Conservation (phyloP, 2,113 vertebrate genomes). For the Vulpes lagopus region DNA sequence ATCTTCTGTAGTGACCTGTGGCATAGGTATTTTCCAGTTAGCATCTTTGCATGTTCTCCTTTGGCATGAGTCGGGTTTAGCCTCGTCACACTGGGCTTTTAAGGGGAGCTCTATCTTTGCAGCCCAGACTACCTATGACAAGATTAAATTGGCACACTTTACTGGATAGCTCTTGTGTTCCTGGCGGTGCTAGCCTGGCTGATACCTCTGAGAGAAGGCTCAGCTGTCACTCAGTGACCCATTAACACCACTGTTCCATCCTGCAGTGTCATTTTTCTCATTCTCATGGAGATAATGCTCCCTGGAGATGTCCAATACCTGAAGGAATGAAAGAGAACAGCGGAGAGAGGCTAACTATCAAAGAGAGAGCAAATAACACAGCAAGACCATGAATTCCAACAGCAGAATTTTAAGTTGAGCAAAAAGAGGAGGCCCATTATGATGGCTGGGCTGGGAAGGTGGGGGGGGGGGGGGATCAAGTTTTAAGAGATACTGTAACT, state of each 20-base stretch:
- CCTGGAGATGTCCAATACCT: conserved; percentile 84
- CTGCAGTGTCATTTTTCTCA: conserved; percentile 86
- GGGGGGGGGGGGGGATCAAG: neutral
- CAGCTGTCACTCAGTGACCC: conserved; percentile 91
- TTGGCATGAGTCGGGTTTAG: conserved; percentile 74
- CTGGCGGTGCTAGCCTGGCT: conserved; percentile 82
- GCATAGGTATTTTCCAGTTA: conserved; percentile 84
- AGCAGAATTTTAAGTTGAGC: conserved; percentile 65
- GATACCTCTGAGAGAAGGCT: conserved; percentile 87
- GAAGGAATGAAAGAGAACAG: conserved; percentile 85
- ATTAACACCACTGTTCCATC: conserved; percentile 85
- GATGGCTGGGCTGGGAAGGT: neutral
- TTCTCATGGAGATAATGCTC: conserved; percentile 84
- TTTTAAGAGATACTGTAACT: conserved; percentile 56
- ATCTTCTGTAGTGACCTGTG: conserved; percentile 40
- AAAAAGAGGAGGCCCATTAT: conserved; percentile 54
- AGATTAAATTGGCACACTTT: conserved; percentile 89
- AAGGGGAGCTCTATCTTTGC: conserved; percentile 82
- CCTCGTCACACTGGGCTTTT: conserved; percentile 77
- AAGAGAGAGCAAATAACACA: conserved; percentile 69
- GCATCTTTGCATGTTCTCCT: conserved; percentile 82
- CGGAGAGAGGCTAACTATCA: conserved; percentile 79
- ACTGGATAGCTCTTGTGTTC: conserved; percentile 83
- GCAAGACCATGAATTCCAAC: conserved; percentile 29
- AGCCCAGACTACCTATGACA: conserved; percentile 84